phyloP scores from a whole-genome alignment of 2,797 vertebrate genomes.

The Dermochelys coriacea region DNA sequence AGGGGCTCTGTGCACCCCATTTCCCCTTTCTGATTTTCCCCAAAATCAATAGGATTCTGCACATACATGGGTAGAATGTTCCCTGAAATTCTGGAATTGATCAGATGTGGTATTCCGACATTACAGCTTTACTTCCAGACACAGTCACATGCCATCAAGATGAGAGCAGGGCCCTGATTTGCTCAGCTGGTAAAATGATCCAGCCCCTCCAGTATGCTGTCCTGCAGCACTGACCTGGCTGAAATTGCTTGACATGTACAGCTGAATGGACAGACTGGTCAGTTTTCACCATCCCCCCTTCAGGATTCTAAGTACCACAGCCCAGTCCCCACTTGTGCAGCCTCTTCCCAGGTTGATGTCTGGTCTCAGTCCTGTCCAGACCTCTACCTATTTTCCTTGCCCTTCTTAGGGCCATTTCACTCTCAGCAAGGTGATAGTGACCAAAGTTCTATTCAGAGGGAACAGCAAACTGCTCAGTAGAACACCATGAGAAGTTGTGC shows the following conservation, averaged over 20 bases:
- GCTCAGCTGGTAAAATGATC: not conserved
- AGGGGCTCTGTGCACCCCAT: not conserved
- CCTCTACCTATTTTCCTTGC: not conserved
- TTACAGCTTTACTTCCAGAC: not conserved
- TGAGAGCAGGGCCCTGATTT: not conserved
- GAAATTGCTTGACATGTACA: not conserved
- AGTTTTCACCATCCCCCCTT: too few species aligned
- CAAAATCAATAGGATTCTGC: not conserved
- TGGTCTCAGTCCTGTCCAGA: too few species aligned
- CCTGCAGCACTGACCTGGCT: fast-evolving
- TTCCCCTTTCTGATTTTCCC: not conserved
- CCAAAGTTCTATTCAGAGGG: too few species aligned
- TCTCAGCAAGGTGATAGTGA: too few species aligned
- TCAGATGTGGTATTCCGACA: not conserved
- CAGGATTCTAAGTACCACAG: not conserved
- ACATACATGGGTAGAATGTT: not conserved
- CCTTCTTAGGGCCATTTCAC: not conserved
- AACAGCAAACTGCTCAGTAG: too few species aligned
- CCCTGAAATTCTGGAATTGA: not conserved
- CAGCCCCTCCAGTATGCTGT: fast-evolving
- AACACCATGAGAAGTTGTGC: too few species aligned
- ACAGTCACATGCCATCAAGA: not conserved
- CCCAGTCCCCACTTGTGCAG: not conserved
- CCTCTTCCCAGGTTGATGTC: not conserved
- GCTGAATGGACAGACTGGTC: not conserved